Base-by-base conservation (phyloP, 1,140 invertebrate genomes). In the Cecropterus lyciades region DNA sequence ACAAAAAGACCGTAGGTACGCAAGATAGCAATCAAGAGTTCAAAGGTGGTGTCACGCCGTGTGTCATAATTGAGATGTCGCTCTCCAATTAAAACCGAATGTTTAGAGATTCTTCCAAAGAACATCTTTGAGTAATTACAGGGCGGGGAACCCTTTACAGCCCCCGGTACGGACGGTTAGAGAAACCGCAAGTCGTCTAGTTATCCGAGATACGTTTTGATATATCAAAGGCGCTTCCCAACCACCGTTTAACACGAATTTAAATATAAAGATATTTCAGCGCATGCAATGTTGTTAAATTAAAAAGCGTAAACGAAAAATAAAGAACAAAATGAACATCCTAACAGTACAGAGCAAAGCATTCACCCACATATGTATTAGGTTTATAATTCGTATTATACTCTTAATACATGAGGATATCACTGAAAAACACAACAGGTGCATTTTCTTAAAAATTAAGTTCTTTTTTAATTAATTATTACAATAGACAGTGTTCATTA, bases 41-140 rank as follows among this genome's bases (percentile, higher is more conserved):
- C 85, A 91, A 89, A 88, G 86, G 75, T 70, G 69, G 73, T 72
- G 71, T 69, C 76, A 80, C 78, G 77, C 70, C 72, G 80, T 84
- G 70, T 87, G 79, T 82, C 73, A 81, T 91, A 87, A 87, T 84
- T 83, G 86, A 87, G 84, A 73, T 75, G 69, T 65, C 56, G 68
- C 78, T 70, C 84, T 89, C 84, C 85, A 91, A 91, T 91, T 89
- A 91, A 88, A 82, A 83, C 56, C 67, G 78, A 83, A 87, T 81
- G 80, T 90, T 86, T 90, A 82, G 73, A 77, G 51, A 51, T 75
- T 70, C 69, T 46, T 33, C 62, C 69, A 37, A 69, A 67, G 77
- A 77, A 62, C 68, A 77, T 80, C 81, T 87, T 84, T 76, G 73
- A 80, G 80, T 85, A 84, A 87, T 87, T 85, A 82, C 70, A 75